Base-by-base conservation (phyloP, 2,113 vertebrate species). In the Neopipo cinnamomea region DNA sequence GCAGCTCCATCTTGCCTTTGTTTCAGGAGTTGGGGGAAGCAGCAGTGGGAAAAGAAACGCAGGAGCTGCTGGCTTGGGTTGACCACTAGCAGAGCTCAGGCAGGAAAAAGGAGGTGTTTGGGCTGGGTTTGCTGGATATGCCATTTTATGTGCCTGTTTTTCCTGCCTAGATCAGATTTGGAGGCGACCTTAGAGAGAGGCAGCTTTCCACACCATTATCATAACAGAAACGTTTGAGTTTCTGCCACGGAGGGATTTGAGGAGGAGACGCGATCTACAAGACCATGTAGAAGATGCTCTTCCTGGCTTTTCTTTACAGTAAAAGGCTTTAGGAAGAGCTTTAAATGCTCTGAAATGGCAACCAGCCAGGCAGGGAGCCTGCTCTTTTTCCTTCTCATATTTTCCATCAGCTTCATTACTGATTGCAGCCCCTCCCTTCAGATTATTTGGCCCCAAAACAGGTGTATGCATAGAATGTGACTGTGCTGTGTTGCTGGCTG, bases 381-480 rank as follows among this genome's bases (percentile, higher is more conserved):
- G 39, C 31, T 49, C 13, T 59, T 75, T 85, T 75, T 55, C 22
- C 17, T 85, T 25, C 39, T 63, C 23, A 1, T 41, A 7, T 35
- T 68, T 75, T 78, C 39, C 39, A 63, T 19, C 71, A 73, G 11
- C 46, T 86, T 84, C 61, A 24, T 37, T 49, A n/a, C 17, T 53
- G 65, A 74, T 41, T 77, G 65, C 35, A 89, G 20, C 20, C n/a
- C 75, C 31, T 18, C 62, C 39, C 30, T 58, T 85, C 14, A 1
- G 18, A 24, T 58, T 30, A 20, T 49, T 68, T 85, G 42, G 8
- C 23, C 55, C 28, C 2, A 47, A 31, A 41, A 3, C 22, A 71
- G 11, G 6, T 13, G 14, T 30, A 17, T 22, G 22, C 7, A 13
- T 0, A n/a, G 46, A 70, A 41, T 1, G 19, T 6, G 28, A 25